phyloP scores from a whole-genome alignment of 2,888 invertebrate genomes.

The Copidosoma aretas region DNA sequence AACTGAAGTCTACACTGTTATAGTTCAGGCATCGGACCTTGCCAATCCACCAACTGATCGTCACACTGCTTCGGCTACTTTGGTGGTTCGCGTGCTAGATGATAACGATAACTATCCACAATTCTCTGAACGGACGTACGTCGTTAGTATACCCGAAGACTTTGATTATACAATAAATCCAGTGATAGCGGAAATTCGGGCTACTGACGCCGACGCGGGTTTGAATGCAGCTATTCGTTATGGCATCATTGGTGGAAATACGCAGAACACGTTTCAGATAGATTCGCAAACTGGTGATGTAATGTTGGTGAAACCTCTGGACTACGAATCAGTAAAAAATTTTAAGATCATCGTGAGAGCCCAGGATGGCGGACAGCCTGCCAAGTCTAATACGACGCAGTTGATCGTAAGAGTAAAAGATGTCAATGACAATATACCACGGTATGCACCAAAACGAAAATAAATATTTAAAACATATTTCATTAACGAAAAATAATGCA shows the following conservation, averaged over 20 bases:
- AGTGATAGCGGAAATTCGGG: slow-evolving; percentile 82
- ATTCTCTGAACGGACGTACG: slow-evolving; percentile 88
- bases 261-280: slow-evolving; percentile 91
- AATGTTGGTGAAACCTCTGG: slow-evolving; percentile 83
- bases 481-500: neutral
- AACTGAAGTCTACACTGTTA: slow-evolving; percentile 81
- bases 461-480: neutral
- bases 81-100: slow-evolving; percentile 82
- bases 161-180: slow-evolving; percentile 84
- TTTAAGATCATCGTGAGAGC: slow-evolving; percentile 91
- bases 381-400: slow-evolving; percentile 92
- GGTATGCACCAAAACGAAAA: slow-evolving; percentile 7
- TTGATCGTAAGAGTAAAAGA: slow-evolving; percentile 91
- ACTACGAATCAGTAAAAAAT: slow-evolving; percentile 85
- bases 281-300: slow-evolving; percentile 93
- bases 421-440: slow-evolving; percentile 91
- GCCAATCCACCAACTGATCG: slow-evolving; percentile 81
- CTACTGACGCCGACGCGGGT: slow-evolving; percentile 91
- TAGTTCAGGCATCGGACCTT: slow-evolving; percentile 86
- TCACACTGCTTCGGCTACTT: slow-evolving; percentile 81
- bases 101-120: slow-evolving; percentile 95
- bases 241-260: slow-evolving; percentile 94
- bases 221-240: slow-evolving; percentile 92
- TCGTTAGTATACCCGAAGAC: slow-evolving; percentile 87
- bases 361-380: slow-evolving; percentile 94